Percentiles rank a stretch among this genome's conserved stretches.
Conservation (phyloP, 2,888 invertebrate genomes). For the Lithophane semibrunnea region DNA sequence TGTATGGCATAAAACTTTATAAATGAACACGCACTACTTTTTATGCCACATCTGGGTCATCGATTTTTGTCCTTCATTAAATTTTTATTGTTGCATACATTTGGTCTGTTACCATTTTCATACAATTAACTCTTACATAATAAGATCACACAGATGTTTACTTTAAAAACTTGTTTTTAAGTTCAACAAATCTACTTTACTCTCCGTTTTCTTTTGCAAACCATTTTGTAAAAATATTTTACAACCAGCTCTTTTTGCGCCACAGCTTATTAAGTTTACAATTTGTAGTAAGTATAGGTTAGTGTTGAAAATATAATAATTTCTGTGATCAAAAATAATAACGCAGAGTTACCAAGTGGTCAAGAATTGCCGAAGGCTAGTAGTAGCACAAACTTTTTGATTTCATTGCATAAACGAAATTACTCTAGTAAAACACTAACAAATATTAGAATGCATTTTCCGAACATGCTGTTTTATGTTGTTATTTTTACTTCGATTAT, state of each 20-base stretch:
- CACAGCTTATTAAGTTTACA: constrained; percentile 42
- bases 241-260: constrained; percentile 28
- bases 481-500: constrained; percentile 12
- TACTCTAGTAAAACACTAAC: neutral
- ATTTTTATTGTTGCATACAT: neutral
- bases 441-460: constrained; percentile 10
- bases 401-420: neutral
- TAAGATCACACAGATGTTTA: constrained; percentile 24
- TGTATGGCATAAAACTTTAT: constrained; percentile 15
- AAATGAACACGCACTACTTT: constrained; percentile 8
- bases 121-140: constrained; percentile 36
- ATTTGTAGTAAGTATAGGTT: constrained; percentile 31
- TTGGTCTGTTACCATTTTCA: constrained; percentile 14
- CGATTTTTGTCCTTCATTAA: constrained; percentile 28
- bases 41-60: constrained; percentile 34
- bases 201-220: constrained; percentile 10
- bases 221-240: constrained; percentile 32
- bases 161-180: constrained; percentile 41
- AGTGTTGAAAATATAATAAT: constrained; percentile 38
- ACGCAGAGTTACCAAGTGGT: neutral
- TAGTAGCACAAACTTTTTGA: neutral
- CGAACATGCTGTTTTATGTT: neutral
- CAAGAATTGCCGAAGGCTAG: constrained; percentile 10
- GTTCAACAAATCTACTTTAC: constrained; percentile 31
- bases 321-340: constrained; percentile 33